Base-by-base conservation (phyloP, 2,113 vertebrate species). In the Anseranas semipalmata region DNA sequence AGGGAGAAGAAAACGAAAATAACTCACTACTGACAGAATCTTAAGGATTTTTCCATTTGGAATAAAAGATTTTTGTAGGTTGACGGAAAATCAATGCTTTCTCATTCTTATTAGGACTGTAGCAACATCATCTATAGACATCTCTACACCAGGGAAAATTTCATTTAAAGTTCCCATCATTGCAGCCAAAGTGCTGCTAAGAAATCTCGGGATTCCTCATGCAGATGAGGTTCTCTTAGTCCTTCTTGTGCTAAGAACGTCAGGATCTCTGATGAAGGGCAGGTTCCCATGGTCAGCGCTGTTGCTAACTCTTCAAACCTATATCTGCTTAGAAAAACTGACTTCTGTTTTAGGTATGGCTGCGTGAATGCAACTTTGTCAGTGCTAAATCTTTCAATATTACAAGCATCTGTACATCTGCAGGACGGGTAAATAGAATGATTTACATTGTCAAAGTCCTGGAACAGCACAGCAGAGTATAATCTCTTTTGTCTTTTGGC, bases 31-130 rank as follows among this genome's bases (percentile, higher is more conserved):
- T 84, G 80, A 45, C 79, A 74, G 43, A 35, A 70, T 85, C 70
- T 41, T 53, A 53, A 72, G 83, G 85, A 41, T 76, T 94, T 93
- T 95, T 90, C 80, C 79, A 50, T 43, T 62, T 55, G 85, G 37
- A 59, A 87, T 84, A 74, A 67, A 83, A 86, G 78, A 73, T 67
- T 88, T 90, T 73, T 84, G 79, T 90, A 60, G 48, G 82, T 71
- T 94, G 95, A 71, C 87, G 81, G 95, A 85, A 95, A 96, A 95
- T 96, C 85, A 92, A 79, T 94, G 68, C 43, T 78, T 88, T 85
- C 80, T 87, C 80, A 53, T 87, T 93, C 95, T 93, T 75, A 50
- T 86, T 93, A 87, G 68, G 43, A n/a, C 55, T 86, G 46, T 75
- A 92, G 80, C 68, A 92, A 41, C 76, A 43, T 63, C 60, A 52